A percentile compares a stretch with the other conserved stretches of the same genome.
Evolutionary conservation across 1,140 invertebrate genomes (phyloP).

Genomic region (Macrocentrus cingulum): DNA sequence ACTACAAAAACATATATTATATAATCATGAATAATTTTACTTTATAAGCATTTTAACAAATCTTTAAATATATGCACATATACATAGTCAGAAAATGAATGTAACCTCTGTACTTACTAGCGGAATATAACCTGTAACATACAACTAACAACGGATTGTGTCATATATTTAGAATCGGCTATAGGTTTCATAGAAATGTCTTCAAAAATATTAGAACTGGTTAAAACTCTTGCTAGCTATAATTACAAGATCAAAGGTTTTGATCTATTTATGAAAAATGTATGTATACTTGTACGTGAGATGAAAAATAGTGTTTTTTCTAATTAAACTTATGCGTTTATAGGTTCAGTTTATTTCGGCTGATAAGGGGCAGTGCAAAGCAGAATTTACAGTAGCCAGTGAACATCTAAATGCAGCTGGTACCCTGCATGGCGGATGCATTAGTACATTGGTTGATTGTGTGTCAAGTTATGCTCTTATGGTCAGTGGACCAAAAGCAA

Average conservation of each 20-base stretch:
- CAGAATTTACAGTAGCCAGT: conserved; percentile 74
- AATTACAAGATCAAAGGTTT: conserved; percentile 45
- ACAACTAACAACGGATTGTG: too few species aligned
- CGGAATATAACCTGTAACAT: too few species aligned
- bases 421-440: conserved; percentile 82
- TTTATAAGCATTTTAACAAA: too few species aligned
- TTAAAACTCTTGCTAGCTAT: conserved; percentile 45
- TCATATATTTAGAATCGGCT: background rate
- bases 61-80: too few species aligned
- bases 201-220: conserved; percentile 38
- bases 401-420: conserved; percentile 78
- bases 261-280: conserved; percentile 58
- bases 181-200: conserved; percentile 26
- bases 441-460: conserved; percentile 78
- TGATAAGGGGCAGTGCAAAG: conserved; percentile 68
- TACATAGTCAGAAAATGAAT: too few species aligned
- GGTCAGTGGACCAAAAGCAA: conserved; percentile 51
- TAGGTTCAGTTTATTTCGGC: conserved; percentile 72
- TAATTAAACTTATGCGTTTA: conserved; percentile 29
- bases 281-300: too few species aligned
- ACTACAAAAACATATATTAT: too few species aligned
- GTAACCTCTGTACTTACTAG: too few species aligned
- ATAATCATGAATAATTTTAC: too few species aligned
- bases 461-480: conserved; percentile 81
- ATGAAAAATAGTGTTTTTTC: background rate